Evolutionary conservation across 2,797 vertebrate genomes (phyloP).

Genomic region (Silurus lanzhouensis): DNA sequence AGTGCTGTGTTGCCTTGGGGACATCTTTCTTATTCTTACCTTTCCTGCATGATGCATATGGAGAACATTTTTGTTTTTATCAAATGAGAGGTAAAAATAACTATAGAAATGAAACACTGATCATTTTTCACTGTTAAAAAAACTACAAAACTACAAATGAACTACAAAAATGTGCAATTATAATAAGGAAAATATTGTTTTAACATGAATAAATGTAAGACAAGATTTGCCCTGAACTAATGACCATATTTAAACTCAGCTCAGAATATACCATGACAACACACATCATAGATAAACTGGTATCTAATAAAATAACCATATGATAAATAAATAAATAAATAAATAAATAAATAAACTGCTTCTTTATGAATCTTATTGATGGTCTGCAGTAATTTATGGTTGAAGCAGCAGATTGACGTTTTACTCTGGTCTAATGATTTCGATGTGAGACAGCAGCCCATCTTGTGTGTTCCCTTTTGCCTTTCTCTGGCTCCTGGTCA

Average conservation of each 20-base stretch:
- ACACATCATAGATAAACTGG: neutral
- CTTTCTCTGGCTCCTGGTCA: conserved; percentile 51
- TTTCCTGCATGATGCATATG: neutral
- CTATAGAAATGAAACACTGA: neutral
- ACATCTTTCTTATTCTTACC: neutral
- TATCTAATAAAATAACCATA: neutral
- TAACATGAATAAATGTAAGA: neutral
- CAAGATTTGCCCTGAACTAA: neutral
- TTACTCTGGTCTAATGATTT: conserved; percentile 12
- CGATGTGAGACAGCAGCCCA: conserved; percentile 49
- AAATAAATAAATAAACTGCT: neutral
- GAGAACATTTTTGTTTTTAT: neutral
- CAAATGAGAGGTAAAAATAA: neutral
- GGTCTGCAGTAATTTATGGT: neutral
- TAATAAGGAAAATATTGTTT: neutral
- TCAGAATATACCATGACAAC: neutral
- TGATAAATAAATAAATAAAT: neutral
- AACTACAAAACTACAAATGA: neutral
- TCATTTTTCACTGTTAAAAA: neutral
- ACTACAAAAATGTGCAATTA: neutral
- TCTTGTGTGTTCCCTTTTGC: conserved; percentile 46
- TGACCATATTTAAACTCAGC: neutral
- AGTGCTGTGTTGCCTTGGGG: neutral
- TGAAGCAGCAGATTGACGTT: neutral
- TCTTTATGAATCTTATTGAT: neutral